Conservation (phyloP, 2,888 invertebrate genomes). For the Aricia artaxerxes region DNA sequence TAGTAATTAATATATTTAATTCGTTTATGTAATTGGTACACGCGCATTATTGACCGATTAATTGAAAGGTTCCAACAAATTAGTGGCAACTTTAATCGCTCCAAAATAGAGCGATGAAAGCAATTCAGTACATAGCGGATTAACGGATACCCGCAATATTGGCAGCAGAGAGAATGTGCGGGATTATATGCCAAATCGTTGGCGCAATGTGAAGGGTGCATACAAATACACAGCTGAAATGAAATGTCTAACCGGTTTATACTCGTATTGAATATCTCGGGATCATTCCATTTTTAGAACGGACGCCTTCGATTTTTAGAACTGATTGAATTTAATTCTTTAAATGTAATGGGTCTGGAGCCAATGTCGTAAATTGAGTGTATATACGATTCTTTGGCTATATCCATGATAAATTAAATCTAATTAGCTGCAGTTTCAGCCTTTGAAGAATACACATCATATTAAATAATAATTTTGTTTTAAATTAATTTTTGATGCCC, state of each 20-base stretch:
- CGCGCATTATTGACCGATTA: neutral
- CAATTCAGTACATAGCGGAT: conserved; percentile 47
- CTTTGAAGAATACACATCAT: too few species aligned
- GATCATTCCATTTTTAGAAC: neutral
- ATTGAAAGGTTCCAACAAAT: conserved; percentile 29
- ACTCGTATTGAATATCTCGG: neutral
- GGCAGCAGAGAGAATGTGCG: conserved; percentile 37
- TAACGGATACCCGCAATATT: conserved; percentile 52
- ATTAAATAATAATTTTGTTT: too few species aligned
- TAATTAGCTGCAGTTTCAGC: too few species aligned
- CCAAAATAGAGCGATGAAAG: conserved; percentile 33
- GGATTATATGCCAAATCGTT: conserved; percentile 25
- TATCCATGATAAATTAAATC: too few species aligned
- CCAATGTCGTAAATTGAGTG: too few species aligned
- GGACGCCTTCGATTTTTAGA: neutral
- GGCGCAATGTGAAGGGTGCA: conserved; percentile 21
- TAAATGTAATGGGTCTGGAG: too few species aligned
- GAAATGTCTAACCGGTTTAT: conserved; percentile 2
- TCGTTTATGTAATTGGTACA: neutral
- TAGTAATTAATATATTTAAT: neutral
- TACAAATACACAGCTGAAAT: conserved; percentile 23
- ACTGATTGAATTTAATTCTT: too few species aligned
- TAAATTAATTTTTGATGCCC: too few species aligned
- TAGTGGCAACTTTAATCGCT: conserved; percentile 27
- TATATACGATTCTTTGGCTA: too few species aligned